Evolutionary conservation across 1,140 invertebrate species (phyloP), one percentile per base, ranked within the genome.

Genomic region (Drosophila erecta): DNA sequence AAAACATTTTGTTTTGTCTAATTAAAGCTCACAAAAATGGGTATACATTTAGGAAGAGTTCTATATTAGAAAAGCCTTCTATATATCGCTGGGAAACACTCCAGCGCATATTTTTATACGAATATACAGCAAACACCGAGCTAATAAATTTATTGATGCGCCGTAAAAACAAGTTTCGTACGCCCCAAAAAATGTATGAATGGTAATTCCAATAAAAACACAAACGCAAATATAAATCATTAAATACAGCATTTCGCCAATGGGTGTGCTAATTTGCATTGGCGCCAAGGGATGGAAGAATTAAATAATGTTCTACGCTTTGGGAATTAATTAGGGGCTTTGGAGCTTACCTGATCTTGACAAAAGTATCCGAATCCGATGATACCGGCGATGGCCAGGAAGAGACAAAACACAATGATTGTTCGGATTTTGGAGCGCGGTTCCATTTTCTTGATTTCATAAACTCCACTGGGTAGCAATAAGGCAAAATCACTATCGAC

Each of bases 331-430:
- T 75, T 27, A 49, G n/a, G 43, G 20, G 11, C 33, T 44, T 53
- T 30, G 10, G 8, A 17, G 85, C 92, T 93, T 81, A 95, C 95
- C 93, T 96, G 95, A 91, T 97, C 96, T 59, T 96, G 96, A 92
- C 96, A 97, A 81, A 97, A 97, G 93, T 97, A 97, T 75, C 96
- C 96, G 86, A 97, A 95, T 87, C 96, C 96, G 62, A 97, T 94
- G 92, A 97, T 97, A 54, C 96, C 96, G 85, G 96, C 96, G 27
- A 97, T 93, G 71, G 96, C 96, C 74, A 97, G 93, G 74, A 95
- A 93, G 79, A 97, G 93, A 93, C 96, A 97, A 92, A 97, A 94
- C 76, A 96, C 93, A 83, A 96, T 95, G 86, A 97, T 94, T 93
- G 95, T 95, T 90, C 95, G 94, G 81, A 97, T 93, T 92, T 94